phyloP scores from a whole-genome alignment of 1,140 invertebrate genomes.

The Scylla paramamosain region DNA sequence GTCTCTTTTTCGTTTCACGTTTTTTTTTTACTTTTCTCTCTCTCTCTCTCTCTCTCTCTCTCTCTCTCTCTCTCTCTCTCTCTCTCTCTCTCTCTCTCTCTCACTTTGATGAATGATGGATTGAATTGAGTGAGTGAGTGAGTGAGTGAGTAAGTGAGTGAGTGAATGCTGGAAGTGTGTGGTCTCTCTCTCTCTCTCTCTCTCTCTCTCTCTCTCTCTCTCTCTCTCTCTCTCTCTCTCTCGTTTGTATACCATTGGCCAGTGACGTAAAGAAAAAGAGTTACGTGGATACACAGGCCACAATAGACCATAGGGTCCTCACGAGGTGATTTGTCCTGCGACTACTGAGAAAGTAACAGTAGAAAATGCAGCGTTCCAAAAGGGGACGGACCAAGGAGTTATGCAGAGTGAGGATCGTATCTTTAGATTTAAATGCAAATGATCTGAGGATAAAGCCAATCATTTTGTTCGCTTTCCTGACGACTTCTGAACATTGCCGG shows the following conservation, averaged over 20 bases:
- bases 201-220: not conserved
- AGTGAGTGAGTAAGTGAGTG: too few species aligned
- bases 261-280: too few species aligned
- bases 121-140: too few species aligned
- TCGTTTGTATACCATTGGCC: not conserved
- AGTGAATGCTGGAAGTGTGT: not conserved
- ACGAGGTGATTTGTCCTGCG: not conserved
- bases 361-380: too few species aligned
- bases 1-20: not conserved
- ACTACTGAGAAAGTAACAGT: too few species aligned
- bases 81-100: not conserved
- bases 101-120: too few species aligned
- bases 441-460: too few species aligned
- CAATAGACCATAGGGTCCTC: not conserved
- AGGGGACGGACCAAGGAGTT: too few species aligned
- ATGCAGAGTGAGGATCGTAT: too few species aligned
- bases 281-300: too few species aligned
- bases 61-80: not conserved
- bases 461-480: too few species aligned
- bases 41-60: not conserved
- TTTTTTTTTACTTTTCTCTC: not conserved
- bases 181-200: not conserved
- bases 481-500: not conserved
- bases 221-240: slow-evolving; percentile 1
- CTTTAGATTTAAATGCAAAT: too few species aligned